Conservation (phyloP, 2,113 vertebrate genomes). For the Myotis lucifugus region DNA sequence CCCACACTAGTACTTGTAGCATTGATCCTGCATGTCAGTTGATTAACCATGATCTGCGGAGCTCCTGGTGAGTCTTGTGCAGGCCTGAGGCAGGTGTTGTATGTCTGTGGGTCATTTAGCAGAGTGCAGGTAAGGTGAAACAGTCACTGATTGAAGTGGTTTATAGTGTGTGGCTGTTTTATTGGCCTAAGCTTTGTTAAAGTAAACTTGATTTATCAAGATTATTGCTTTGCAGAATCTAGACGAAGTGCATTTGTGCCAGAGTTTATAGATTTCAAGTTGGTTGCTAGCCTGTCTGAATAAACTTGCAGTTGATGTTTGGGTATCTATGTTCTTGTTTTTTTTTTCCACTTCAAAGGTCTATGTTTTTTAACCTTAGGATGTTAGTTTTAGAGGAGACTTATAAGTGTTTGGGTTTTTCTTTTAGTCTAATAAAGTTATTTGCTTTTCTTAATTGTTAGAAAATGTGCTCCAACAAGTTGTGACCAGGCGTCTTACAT, state of each 20-base stretch:
- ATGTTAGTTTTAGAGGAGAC: slow-evolving; percentile 9
- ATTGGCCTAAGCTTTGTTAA: slow-evolving; percentile 58
- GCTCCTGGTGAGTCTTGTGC: neutral
- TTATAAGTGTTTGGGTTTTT: neutral
- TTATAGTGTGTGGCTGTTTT: slow-evolving; percentile 28
- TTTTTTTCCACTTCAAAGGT: neutral
- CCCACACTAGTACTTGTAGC: neutral
- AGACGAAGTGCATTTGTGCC: neutral
- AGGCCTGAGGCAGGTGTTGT: neutral
- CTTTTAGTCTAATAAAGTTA: neutral
- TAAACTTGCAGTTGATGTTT: slow-evolving; percentile 13
- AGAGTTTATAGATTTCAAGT: slow-evolving; percentile 31
- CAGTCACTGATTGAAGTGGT: neutral
- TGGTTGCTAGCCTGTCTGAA: slow-evolving; percentile 32
- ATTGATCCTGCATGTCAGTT: neutral
- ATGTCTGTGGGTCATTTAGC: neutral
- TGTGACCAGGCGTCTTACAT: neutral
- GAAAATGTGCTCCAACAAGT: slow-evolving; percentile 40
- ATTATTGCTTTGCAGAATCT: slow-evolving; percentile 49
- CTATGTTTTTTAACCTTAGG: slow-evolving; percentile 30
- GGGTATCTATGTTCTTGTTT: neutral
- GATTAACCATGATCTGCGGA: neutral
- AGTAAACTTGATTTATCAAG: slow-evolving; percentile 67
- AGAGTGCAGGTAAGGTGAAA: neutral
- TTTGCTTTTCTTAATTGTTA: slow-evolving; percentile 57